These are phyloP conservation scores for Tarsius wallacei DNA, from an alignment of 2,797 vertebrate species.

Conservation along the genomic window DNA sequence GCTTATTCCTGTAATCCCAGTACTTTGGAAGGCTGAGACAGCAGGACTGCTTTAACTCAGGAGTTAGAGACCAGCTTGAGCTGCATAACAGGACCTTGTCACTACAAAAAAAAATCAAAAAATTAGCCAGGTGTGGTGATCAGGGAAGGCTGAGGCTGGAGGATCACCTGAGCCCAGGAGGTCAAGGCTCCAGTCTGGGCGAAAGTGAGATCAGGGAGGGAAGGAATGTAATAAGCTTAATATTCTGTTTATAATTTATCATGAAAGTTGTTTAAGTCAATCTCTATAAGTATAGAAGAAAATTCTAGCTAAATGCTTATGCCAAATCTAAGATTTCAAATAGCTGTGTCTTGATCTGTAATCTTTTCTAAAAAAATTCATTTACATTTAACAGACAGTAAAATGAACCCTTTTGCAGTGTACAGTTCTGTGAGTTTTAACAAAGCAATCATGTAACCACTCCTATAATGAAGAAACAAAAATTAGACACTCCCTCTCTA, in stretches of 20 bases:
- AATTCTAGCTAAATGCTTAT: constrained; percentile 7
- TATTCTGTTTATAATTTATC: constrained; percentile 21
- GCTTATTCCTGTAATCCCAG: too few species aligned
- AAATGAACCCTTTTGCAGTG: background rate
- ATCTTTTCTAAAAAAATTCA: background rate
- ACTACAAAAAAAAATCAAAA: too few species aligned
- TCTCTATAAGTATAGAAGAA: constrained; percentile 41
- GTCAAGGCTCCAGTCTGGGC: background rate
- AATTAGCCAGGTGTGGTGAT: too few species aligned
- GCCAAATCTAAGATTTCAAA: constrained; percentile 61
- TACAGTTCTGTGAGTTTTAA: background rate
- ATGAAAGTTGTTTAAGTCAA: background rate
- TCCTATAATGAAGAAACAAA: background rate
- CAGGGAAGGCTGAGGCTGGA: too few species aligned
- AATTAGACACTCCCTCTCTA: background rate
- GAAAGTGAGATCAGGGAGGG: too few species aligned
- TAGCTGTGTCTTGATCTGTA: constrained; percentile 3
- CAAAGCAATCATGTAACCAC: background rate
- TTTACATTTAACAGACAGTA: background rate
- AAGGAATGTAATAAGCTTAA: background rate
- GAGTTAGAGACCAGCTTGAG: too few species aligned
- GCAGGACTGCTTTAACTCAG: too few species aligned
- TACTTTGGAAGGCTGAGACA: too few species aligned
- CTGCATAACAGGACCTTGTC: too few species aligned
- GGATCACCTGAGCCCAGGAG: too few species aligned